phyloP scores from a whole-genome alignment of 2,113 vertebrate genomes.

The Dipodomys stephensi region DNA sequence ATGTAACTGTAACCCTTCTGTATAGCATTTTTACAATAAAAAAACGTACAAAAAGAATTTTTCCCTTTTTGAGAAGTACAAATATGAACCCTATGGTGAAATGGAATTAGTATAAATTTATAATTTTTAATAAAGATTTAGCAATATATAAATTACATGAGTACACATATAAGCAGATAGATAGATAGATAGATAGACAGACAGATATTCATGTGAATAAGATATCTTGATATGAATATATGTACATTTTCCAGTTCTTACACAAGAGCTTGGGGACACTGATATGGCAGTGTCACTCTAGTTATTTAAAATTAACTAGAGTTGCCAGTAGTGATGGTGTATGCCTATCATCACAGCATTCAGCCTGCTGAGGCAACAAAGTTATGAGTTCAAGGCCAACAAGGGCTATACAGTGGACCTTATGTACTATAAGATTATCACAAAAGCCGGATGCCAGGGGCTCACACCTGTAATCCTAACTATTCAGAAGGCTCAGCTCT shows the following conservation, averaged over 20 bases:
- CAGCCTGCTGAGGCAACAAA: not conserved
- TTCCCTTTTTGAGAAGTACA: not conserved
- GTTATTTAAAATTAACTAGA: not conserved
- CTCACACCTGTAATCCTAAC: no score
- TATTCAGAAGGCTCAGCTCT: no score
- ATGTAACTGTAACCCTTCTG: no score
- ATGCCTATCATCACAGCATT: not conserved
- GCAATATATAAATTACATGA: not conserved
- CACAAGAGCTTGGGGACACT: not conserved
- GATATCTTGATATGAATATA: no score
- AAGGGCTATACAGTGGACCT: no score
- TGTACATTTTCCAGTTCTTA: not conserved
- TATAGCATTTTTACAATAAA: no score
- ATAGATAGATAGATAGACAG: no score
- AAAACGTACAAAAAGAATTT: not conserved
- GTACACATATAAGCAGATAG: not conserved
- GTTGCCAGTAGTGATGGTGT: not conserved
- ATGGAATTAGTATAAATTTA: not conserved
- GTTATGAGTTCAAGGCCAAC: not conserved
- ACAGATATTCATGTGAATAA: not conserved
- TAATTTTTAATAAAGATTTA: not conserved
- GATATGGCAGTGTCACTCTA: no score
- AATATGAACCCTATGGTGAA: not conserved
- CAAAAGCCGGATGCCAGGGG: no score
- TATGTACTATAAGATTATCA: no score